phyloP scores from a whole-genome alignment of 2,113 vertebrate species.

The Ciconia boyciana region DNA sequence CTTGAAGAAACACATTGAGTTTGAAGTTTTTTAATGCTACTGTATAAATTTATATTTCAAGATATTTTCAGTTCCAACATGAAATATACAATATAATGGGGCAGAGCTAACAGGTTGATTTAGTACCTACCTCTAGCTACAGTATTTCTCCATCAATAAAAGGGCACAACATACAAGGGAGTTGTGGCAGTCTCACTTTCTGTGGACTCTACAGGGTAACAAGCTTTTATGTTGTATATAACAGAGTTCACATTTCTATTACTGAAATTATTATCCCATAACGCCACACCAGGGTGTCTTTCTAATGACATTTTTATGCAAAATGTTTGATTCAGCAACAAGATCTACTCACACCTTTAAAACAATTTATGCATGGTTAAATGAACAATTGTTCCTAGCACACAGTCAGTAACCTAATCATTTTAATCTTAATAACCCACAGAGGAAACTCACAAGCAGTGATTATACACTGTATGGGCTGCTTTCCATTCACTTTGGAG shows the following conservation, averaged over 20 bases:
- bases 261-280: conserved; percentile 26
- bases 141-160: conserved; percentile 32
- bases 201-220: neutral
- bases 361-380: conserved; percentile 9
- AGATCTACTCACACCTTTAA: neutral
- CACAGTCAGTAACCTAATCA: neutral
- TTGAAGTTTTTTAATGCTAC: conserved; percentile 57
- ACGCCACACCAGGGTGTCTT: neutral
- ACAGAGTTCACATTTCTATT: neutral
- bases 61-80: conserved; percentile 39
- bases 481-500: conserved; percentile 12
- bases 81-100: conserved; percentile 52
- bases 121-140: conserved; percentile 22
- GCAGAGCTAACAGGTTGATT: conserved; percentile 57
- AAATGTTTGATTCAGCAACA: conserved; percentile 43
- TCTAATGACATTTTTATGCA: conserved; percentile 35
- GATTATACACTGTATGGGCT: neutral
- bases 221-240: neutral
- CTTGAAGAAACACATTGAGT: conserved; percentile 59
- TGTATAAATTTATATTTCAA: conserved; percentile 59
- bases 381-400: conserved; percentile 3
- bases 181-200: neutral
- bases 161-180: neutral
- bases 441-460: neutral
- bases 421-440: conserved; percentile 39